phyloP scores from a whole-genome alignment of 1,140 invertebrate genomes.

The Chironomus striatipennis region DNA sequence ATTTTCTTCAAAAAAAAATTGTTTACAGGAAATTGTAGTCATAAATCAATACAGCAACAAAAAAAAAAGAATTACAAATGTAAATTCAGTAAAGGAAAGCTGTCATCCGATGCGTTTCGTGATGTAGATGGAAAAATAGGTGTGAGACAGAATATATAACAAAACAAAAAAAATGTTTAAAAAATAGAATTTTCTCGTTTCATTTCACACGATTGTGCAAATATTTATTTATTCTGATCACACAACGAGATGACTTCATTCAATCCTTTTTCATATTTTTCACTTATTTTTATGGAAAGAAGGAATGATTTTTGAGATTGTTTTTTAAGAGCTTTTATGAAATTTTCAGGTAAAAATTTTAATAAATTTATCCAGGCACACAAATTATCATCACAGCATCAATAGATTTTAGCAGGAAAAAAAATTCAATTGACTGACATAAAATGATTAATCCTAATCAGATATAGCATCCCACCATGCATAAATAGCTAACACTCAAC shows the following conservation, averaged over 20 bases:
- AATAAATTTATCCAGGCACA: no score
- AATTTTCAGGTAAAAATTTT: no score
- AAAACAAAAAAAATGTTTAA: neutral
- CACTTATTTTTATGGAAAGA: neutral
- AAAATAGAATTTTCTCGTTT: neutral
- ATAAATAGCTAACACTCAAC: no score
- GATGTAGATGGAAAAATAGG: neutral
- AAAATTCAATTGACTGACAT: no score
- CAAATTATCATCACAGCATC: no score
- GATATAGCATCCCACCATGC: no score
- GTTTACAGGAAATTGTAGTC: neutral
- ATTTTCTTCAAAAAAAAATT: neutral
- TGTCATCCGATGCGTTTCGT: neutral
- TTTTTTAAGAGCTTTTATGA: no score
- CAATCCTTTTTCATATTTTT: neutral
- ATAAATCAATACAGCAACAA: constrained; percentile 11
- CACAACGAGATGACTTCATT: constrained; percentile 1
- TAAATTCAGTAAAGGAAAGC: neutral
- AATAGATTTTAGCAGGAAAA: no score
- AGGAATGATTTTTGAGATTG: no score
- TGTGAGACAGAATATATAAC: neutral
- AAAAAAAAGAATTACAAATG: no score
- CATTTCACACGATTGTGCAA: neutral
- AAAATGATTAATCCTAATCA: no score
- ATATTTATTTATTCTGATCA: constrained; percentile 9